Conservation (phyloP, 2,113 vertebrate species). For the Ceratotherium simum region DNA sequence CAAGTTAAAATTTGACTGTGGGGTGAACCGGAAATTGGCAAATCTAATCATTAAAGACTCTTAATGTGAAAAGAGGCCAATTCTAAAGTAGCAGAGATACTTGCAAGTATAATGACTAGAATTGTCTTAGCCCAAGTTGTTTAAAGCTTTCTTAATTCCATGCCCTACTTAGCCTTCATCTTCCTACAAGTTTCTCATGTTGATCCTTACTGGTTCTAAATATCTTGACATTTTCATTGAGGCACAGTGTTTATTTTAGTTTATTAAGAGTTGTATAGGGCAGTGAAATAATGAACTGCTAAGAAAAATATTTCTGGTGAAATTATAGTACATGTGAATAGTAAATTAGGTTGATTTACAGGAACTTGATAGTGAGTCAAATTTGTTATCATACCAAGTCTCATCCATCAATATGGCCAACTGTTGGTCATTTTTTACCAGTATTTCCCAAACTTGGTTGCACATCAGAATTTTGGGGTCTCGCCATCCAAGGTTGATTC, state of each 20-base stretch:
- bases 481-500: not conserved
- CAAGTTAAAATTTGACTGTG: not conserved
- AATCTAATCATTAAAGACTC: not conserved
- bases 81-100: not conserved
- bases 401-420: not conserved
- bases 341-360: not conserved
- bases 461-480: not conserved
- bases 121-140: not conserved
- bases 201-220: not conserved
- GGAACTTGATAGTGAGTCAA: not conserved
- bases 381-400: not conserved
- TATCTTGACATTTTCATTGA: not conserved
- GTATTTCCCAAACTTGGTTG: not conserved
- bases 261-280: not conserved
- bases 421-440: fast-evolving
- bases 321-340: not conserved
- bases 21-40: not conserved
- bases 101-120: too few relatives aligned
- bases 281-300: not conserved
- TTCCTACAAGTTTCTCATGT: not conserved
- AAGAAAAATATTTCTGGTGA: not conserved
- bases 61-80: not conserved
- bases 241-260: too few relatives aligned
- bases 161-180: not conserved
- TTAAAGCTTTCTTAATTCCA: not conserved